Base-by-base conservation (phyloP, 1,140 invertebrate species). In the Probaryconus sp. region DNA sequence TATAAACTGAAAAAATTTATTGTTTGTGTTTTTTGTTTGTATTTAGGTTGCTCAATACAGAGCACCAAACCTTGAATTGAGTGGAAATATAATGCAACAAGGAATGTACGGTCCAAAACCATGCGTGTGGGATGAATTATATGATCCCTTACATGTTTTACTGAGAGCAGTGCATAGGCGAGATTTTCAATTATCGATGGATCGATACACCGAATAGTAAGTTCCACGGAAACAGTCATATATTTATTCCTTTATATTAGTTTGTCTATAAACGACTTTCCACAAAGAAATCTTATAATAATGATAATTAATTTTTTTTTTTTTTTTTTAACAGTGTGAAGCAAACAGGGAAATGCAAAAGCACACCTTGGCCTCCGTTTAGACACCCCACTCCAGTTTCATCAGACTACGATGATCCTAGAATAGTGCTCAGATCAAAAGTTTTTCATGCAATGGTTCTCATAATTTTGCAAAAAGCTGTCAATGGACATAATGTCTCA, bases 181-280 rank as follows among this genome's bases (percentile, higher is more conserved):
- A 78, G 97, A 99, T 84, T 98, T 97, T 83, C 97, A 98, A 87
- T 92, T 93, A 10, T 96, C 97, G 2, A 93, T 98, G 91, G 97
- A 99, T 86, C 89, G 97, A 38, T 95, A 92, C 83, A 94, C 92
- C 1, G 91, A 93, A 78, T 96, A 94, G 95, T 96, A 88, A 91
- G 92, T 90, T 30, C 33, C 7, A n/a, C n/a, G n/a, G n/a, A n/a
- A n/a, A n/a, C n/a, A n/a, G n/a, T 28, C 7, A 42, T 28, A 48
- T 30, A 42, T 48, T 61, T 33, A 48, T 10, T 17, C 47, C n/a
- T 60, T 47, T 26, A 24, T 18, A 21, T 48, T 45, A 2, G 14
- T 31, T 7, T 48, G 2, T 61, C 0, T 48, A 9, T 38, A 7
- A 24, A 35, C 18, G 17, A n/a, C 7, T 48, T 10, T n/a, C n/a